A percentile compares a stretch with the other conserved stretches of the same genome.
phyloP scores from a whole-genome alignment of 1,140 invertebrate species.

The Drosophila pachea region DNA sequence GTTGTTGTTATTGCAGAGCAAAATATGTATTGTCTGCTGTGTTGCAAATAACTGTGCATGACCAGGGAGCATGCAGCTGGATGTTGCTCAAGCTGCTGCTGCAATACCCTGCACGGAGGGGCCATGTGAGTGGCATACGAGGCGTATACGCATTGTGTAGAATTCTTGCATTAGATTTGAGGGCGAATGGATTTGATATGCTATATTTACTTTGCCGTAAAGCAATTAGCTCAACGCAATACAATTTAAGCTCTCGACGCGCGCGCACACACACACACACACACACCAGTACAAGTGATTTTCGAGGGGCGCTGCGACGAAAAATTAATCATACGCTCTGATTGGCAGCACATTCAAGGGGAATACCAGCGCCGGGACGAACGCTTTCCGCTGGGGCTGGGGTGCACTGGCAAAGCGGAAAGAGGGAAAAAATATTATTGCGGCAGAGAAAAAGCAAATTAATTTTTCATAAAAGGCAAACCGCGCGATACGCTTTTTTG shows the following conservation, averaged over 20 bases:
- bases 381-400: too few relatives aligned
- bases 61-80: conserved; percentile 45
- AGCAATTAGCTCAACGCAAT: too few relatives aligned
- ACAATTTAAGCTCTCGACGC: too few relatives aligned
- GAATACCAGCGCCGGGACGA: conserved; percentile 18
- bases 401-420: conserved; percentile 13
- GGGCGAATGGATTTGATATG: too few relatives aligned
- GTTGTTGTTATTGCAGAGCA: conserved; percentile 31
- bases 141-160: too few relatives aligned
- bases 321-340: conserved; percentile 77
- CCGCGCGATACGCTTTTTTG: conserved; percentile 36
- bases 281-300: conserved; percentile 1
- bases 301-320: conserved; percentile 33
- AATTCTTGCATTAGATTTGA: too few relatives aligned
- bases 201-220: too few relatives aligned
- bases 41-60: conserved; percentile 57
- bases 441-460: conserved; percentile 74
- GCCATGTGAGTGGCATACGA: too few relatives aligned
- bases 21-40: conserved; percentile 53
- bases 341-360: conserved; percentile 65
- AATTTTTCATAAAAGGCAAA: conserved; percentile 76
- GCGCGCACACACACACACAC: conserved; percentile 5
- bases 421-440: conserved; percentile 65
- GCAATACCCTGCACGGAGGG: neutral
- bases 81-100: conserved; percentile 49